These are phyloP conservation scores for Rhinichthys osculus DNA, from an alignment of 2,797 vertebrate genomes.

Conservation along the genomic window DNA sequence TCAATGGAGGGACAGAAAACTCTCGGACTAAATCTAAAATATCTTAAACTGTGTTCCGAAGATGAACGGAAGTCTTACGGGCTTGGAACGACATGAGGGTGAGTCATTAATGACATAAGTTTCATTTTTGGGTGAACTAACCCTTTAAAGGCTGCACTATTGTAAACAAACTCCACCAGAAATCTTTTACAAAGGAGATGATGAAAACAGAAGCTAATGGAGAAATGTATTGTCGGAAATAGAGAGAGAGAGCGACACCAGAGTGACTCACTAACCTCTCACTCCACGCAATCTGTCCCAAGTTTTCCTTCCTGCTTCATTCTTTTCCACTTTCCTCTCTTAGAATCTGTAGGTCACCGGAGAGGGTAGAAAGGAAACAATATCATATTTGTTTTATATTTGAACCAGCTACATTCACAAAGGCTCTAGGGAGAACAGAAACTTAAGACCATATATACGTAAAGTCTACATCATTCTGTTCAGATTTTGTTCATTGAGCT, in stretches of 20 bases:
- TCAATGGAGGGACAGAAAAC: too few species aligned
- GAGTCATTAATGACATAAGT: too few species aligned
- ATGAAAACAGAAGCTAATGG: neutral
- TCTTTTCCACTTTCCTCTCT: neutral
- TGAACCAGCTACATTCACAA: neutral
- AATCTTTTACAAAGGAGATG: neutral
- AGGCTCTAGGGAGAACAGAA: neutral
- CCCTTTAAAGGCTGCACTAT: neutral
- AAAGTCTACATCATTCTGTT: neutral
- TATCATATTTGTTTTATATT: neutral
- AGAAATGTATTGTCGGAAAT: neutral
- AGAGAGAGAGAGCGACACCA: neutral
- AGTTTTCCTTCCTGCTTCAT: conserved; percentile 29
- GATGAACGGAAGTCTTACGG: too few species aligned
- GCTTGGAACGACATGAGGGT: too few species aligned
- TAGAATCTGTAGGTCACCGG: neutral
- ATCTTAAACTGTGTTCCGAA: too few species aligned
- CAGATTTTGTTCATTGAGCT: neutral
- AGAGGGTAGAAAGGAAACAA: neutral
- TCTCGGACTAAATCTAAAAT: too few species aligned
- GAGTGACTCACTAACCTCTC: conserved; percentile 7
- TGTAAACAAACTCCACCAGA: neutral
- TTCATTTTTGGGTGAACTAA: too few species aligned
- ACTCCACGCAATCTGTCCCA: neutral
- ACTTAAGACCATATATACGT: neutral